Evolutionary conservation across 2,113 vertebrate genomes (phyloP).

Genomic region (Marmota monax): DNA sequence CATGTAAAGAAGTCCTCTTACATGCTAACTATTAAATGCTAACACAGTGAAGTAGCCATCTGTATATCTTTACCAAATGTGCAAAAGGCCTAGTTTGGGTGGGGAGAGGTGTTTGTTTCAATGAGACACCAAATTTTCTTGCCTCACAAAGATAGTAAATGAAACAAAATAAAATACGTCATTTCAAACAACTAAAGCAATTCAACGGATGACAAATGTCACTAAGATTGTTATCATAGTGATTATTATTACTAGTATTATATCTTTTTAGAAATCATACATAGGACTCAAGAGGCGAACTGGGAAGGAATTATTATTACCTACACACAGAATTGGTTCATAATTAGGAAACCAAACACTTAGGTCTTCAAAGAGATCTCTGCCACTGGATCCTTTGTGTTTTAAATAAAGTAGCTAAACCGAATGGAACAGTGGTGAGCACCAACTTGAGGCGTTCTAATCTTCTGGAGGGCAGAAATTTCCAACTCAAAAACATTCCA

Average conservation of each 20-base stretch:
- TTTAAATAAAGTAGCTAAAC: neutral
- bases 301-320: neutral
- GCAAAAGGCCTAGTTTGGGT: too few relatives aligned
- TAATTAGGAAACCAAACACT: neutral
- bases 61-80: neutral
- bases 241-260: neutral
- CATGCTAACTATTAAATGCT: neutral
- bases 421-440: neutral
- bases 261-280: conserved; percentile 38
- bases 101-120: neutral
- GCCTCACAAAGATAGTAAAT: neutral
- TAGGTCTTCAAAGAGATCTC: neutral
- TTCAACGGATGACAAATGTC: neutral
- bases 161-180: neutral
- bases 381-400: neutral
- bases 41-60: neutral
- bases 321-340: neutral
- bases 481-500: neutral
- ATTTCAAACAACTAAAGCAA: neutral
- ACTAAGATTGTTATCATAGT: neutral
- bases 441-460: neutral
- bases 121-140: neutral
- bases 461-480: neutral
- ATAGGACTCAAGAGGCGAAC: neutral
- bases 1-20: neutral